Evolutionary conservation across 2,797 vertebrate species (phyloP), one percentile per base, ranked within the genome.

Genomic region (Pipistrellus pygmaeus): DNA sequence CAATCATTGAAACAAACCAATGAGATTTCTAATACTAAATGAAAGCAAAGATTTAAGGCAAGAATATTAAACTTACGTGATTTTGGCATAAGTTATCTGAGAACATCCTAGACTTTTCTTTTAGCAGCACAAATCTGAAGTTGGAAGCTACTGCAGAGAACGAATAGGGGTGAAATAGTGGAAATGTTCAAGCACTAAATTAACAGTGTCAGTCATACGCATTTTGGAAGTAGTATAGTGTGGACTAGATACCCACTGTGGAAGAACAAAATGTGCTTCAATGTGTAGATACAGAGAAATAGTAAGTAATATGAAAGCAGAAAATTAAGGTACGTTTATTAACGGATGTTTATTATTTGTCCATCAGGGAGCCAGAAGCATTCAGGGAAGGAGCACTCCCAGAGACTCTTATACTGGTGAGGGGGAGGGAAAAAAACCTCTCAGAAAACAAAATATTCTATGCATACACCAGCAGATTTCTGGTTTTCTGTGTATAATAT

Each of bases 371-470:
- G 21, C 68, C 96, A 95, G 96, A 96, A 44, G 90, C 46, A 55
- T 92, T 21, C 97, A 92, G 13, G 96, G 69, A 96, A 97, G 95
- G 57, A 97, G 44, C 51, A 96, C 93, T 88, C 94, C 95, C 23
- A 96, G 97, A 90, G 78, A 97, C 71, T 94, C 91, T 85, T 84
- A 84, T 5, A 93, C 68, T n/a, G 97, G 97, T 97, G 57, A 96
- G 97, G 69, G 0, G 72, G 2, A 55, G 7, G 5, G 3, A 35
- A 1, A 21, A 10, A 30, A 57, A 13, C 9, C 5, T 68, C 4
- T 78, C 91, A 64, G 64, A 96, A 81, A 32, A 62, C 53, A 80
- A 66, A 8, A 66, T 72, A 62, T 35, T 96, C 21, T 95, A 13
- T 91, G 20, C 38, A 87, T 60, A 90, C 21, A 87, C 71, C 38